Evolutionary conservation across 2,113 vertebrate genomes (phyloP).

Genomic region (Pungitius pungitius): DNA sequence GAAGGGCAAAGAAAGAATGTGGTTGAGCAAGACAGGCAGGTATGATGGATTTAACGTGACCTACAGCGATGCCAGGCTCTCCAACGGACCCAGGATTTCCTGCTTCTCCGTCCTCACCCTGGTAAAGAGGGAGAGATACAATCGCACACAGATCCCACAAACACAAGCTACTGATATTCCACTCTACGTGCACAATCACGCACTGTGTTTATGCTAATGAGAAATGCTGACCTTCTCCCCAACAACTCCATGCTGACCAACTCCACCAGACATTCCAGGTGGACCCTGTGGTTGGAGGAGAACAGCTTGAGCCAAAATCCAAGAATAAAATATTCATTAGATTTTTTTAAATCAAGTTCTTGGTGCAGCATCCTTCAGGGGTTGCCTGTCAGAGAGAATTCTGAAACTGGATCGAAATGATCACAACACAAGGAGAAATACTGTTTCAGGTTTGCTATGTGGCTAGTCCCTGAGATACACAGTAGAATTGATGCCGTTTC

Average conservation of each 20-base stretch:
- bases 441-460: constrained; percentile 41
- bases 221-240: constrained; percentile 88
- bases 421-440: constrained; percentile 46
- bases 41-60: constrained; percentile 59
- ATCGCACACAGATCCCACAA: constrained; percentile 14
- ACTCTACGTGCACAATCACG: constrained; percentile 2
- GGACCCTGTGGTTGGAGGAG: constrained; percentile 77
- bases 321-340: constrained; percentile 63
- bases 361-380: constrained; percentile 23
- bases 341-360: constrained; percentile 38
- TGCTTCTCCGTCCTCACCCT: constrained; percentile 92
- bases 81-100: constrained; percentile 86
- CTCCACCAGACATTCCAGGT: constrained; percentile 83
- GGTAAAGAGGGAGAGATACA: constrained; percentile 24
- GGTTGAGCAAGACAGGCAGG: neutral
- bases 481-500: constrained; percentile 17
- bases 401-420: constrained; percentile 53
- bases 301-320: constrained; percentile 30
- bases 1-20: constrained; percentile 1
- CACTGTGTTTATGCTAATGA: constrained; percentile 9
- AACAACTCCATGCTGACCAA: constrained; percentile 87
- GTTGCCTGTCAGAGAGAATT: constrained; percentile 49
- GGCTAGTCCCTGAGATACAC: constrained; percentile 36
- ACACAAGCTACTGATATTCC: neutral
- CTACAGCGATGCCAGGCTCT: constrained; percentile 82